Evolutionary conservation across 2,113 vertebrate genomes (phyloP), one percentile per base, ranked within the genome.

Genomic region (Cromileptes altivelis): DNA sequence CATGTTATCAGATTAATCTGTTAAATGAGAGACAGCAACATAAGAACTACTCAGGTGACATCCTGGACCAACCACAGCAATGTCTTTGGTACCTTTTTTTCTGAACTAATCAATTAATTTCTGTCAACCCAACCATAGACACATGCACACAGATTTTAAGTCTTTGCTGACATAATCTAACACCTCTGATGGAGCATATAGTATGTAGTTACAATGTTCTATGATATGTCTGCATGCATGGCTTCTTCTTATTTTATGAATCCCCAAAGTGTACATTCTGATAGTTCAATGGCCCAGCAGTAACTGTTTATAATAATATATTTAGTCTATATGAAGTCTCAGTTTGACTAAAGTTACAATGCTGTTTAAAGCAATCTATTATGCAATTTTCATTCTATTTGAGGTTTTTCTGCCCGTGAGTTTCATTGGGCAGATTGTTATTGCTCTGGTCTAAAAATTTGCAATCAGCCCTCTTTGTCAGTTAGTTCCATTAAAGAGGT

Each of bases 61-160:
- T 56, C 18, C 25, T 30, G 50, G 8, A 82, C 13, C 45, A 70
- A 15, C 70, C 75, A 85, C 70, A 88, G 82, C 75, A 88, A 72
- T 69, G 67, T 69, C 67, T 69, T 13, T 47, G 23, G 23, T 77
- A 15, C 21, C 27, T 50, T 12, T 11, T 49, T 47, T 80, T 40
- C 50, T 49, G 40, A 17, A 61, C 55, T 40, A 60, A 68, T 53
- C 17, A 60, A 9, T 75, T 60, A 0, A 62, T 25, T 70, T 63
- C 33, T 40, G 4, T 62, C 25, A 23, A 5, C 53, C 15, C 3
- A 45, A 14, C 23, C 11, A 11, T 13, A 68, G 45, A 53, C 23
- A 12, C 49, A 12, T 1, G 17, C n/a, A 56, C 18, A 57, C 17
- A 4, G 5, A 37, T 15, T 12, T 50, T 33, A 7, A 33, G 45